Conservation (phyloP, 1,140 invertebrate genomes). For the Propsilocerus akamusi region DNA sequence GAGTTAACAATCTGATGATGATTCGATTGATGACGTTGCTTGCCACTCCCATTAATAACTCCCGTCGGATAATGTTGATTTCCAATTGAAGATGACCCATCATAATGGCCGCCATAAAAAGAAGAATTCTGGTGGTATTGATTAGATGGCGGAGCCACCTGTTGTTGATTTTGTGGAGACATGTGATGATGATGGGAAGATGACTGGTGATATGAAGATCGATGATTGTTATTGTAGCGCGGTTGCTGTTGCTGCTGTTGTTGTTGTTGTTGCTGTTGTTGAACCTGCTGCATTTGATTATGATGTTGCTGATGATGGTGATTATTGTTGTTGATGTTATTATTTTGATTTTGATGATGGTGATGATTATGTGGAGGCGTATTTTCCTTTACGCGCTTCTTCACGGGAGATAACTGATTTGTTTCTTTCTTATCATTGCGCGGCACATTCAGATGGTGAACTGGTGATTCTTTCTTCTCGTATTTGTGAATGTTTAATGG, state of each 20-base stretch:
- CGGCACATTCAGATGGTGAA: conserved; percentile 26
- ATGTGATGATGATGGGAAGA: conserved; percentile 2
- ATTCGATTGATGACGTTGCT: conserved; percentile 14
- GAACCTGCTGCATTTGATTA: not conserved
- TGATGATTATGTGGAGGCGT: conserved; percentile 56
- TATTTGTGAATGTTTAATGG: conserved; percentile 24
- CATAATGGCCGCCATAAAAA: not conserved
- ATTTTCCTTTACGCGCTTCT: conserved; percentile 94
- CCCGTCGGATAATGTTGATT: conserved; percentile 14
- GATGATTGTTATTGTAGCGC: conserved; percentile 8
- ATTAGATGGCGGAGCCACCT: not conserved
- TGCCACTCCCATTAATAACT: not conserved
- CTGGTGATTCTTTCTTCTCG: conserved; percentile 25
- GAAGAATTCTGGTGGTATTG: not conserved
- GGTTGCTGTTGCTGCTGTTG: conserved; percentile 4
- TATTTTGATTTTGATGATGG: conserved; percentile 10
- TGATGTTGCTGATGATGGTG: not conserved
- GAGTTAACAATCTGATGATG: conserved; percentile 16
- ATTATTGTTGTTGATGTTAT: not conserved
- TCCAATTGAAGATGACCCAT: conserved; percentile 13
- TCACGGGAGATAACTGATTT: conserved; percentile 86
- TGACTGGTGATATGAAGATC: not conserved
- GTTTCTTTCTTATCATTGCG: conserved; percentile 66
- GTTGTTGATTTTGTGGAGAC: not conserved
- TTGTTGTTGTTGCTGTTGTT: conserved; percentile 16